A percentile compares a stretch with the other conserved stretches of the same genome.
These are phyloP conservation scores for Anguilla anguilla DNA, from an alignment of 2,797 vertebrate genomes.

Conservation along the genomic window DNA sequence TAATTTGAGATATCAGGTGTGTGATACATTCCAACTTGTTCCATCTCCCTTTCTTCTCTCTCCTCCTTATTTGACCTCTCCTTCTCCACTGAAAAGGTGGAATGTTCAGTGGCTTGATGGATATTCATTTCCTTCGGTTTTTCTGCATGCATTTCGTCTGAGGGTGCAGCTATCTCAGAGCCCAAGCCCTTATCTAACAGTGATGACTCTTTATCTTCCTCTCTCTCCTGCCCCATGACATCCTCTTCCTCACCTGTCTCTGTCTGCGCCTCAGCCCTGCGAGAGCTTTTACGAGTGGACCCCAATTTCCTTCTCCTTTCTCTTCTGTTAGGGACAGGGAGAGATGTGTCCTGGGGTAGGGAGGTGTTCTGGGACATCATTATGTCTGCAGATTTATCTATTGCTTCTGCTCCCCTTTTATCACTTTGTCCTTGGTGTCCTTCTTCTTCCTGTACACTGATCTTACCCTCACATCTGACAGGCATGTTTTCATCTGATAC, in stretches of 20 bases:
- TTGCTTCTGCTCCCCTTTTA: background rate
- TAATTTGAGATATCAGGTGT: too few species aligned
- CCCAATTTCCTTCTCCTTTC: constrained; percentile 46
- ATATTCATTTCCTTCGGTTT: background rate
- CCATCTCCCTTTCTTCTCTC: constrained; percentile 26
- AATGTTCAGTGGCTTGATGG: background rate
- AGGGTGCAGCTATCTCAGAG: background rate
- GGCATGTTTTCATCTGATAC: background rate
- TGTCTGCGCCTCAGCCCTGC: constrained; percentile 7
- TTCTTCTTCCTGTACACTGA: constrained; percentile 49
- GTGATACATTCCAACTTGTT: constrained; percentile 31
- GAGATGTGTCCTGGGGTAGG: background rate
- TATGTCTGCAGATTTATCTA: too few species aligned
- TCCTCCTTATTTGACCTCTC: constrained; percentile 12
- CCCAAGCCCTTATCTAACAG: background rate
- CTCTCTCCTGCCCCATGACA: background rate
- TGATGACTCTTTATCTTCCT: background rate
- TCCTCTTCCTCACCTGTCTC: background rate
- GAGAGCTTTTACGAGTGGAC: constrained; percentile 37
- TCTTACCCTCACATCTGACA: constrained; percentile 51
- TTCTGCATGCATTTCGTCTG: background rate
- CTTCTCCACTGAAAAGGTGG: constrained; percentile 12
- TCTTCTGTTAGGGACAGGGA: background rate
- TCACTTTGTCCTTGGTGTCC: background rate
- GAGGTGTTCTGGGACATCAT: too few species aligned